A percentile compares a stretch with the other conserved stretches of the same genome.
Evolutionary conservation across 2,888 invertebrate species (phyloP).

Genomic region (Amblyjoppa proteus): DNA sequence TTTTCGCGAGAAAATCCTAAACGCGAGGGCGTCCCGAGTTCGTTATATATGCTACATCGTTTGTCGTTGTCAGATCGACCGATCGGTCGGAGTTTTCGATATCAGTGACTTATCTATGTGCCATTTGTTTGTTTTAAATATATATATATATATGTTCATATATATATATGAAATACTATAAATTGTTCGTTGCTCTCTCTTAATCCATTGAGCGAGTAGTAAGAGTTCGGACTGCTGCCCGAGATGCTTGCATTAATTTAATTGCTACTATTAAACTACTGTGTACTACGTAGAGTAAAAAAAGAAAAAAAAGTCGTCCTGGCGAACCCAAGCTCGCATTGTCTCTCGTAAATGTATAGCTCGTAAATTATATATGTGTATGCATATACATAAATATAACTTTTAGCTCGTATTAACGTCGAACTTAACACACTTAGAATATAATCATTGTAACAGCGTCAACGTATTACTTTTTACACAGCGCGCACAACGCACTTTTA

Average conservation of each 20-base stretch:
- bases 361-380: neutral
- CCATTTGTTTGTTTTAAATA: conserved; percentile 48
- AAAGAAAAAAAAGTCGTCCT: conserved; percentile 25
- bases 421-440: conserved; percentile 36
- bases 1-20: conserved; percentile 30
- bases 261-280: conserved; percentile 25
- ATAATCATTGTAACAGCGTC: conserved; percentile 60
- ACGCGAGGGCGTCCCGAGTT: conserved; percentile 12
- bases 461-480: conserved; percentile 66
- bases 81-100: conserved; percentile 19
- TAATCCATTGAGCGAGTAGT: conserved; percentile 27
- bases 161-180: neutral
- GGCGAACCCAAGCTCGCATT: conserved; percentile 8
- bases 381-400: neutral
- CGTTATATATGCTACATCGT: neutral
- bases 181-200: conserved; percentile 22
- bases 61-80: neutral
- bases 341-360: neutral
- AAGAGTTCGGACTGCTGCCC: conserved; percentile 36
- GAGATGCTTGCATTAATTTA: conserved; percentile 59
- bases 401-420: conserved; percentile 27
- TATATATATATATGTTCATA: neutral
- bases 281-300: conserved; percentile 22
- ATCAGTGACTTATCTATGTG: conserved; percentile 59
- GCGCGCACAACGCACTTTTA: conserved; percentile 38